These are phyloP conservation scores for Bembecia ichneumoniformis DNA, from an alignment of 2,888 invertebrate genomes.

Conservation along the genomic window DNA sequence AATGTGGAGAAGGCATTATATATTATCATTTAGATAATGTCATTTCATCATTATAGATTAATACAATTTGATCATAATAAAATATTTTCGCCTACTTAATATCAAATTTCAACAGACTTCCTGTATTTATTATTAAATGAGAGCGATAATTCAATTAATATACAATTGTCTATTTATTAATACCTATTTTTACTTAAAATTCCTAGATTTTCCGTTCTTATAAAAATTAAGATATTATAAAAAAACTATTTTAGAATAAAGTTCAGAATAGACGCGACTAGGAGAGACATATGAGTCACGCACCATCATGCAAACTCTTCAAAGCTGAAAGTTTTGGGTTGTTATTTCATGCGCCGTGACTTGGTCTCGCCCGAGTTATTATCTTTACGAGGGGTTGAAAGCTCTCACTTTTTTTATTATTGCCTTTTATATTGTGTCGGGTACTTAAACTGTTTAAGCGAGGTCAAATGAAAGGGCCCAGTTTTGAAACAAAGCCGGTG, in stretches of 20 bases:
- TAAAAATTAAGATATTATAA: too few relatives aligned
- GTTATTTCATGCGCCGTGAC: conserved; percentile 33
- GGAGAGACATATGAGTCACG: neutral
- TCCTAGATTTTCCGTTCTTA: too few relatives aligned
- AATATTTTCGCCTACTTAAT: too few relatives aligned
- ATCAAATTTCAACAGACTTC: too few relatives aligned
- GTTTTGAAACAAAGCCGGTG: conserved; percentile 34
- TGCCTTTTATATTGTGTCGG: conserved; percentile 45
- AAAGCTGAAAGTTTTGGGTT: conserved; percentile 14
- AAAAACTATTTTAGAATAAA: neutral
- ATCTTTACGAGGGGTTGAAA: conserved; percentile 66
- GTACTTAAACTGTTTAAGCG: conserved; percentile 39
- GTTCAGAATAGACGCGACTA: neutral
- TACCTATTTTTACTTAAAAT: too few relatives aligned
- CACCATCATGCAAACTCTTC: neutral
- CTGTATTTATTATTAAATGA: too few relatives aligned
- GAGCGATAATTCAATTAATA: too few relatives aligned
- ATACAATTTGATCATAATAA: too few relatives aligned
- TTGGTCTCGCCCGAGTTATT: conserved; percentile 45
- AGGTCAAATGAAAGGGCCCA: conserved; percentile 32
- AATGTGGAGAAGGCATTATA: too few relatives aligned
- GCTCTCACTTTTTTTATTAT: conserved; percentile 58
- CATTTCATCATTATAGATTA: too few relatives aligned
- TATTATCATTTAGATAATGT: too few relatives aligned
- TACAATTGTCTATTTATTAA: too few relatives aligned